These are phyloP conservation scores for Papilio elwesi DNA, from an alignment of 2,888 invertebrate species.

Conservation along the genomic window DNA sequence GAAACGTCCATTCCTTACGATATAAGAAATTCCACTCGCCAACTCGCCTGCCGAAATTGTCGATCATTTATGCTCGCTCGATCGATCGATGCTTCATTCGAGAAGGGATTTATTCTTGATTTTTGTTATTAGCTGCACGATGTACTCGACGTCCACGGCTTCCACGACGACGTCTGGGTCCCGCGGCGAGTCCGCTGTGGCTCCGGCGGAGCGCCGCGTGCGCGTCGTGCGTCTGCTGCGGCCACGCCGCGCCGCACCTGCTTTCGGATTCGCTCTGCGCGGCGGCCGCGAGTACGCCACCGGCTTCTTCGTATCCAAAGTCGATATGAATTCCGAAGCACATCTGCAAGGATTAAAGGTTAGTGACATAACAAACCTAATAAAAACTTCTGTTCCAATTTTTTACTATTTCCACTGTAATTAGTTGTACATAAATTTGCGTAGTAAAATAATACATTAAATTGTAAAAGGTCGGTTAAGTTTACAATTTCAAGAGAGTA, in stretches of 20 bases:
- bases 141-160: constrained; percentile 70
- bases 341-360: constrained; percentile 94
- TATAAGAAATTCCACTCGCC: too few species aligned
- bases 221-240: constrained; percentile 75
- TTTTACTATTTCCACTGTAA: too few species aligned
- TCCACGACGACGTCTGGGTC: constrained; percentile 73
- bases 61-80: too few species aligned
- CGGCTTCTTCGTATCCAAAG: constrained; percentile 95
- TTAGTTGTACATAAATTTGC: too few species aligned
- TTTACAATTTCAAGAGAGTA: background rate
- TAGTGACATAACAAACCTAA: constrained; percentile 54
- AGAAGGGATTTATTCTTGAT: background rate
- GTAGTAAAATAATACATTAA: too few species aligned
- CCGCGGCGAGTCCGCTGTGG: constrained; percentile 52
- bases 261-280: constrained; percentile 92
- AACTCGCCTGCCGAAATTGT: too few species aligned
- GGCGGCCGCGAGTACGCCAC: constrained; percentile 96
- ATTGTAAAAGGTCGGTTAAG: too few species aligned
- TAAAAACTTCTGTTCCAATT: background rate
- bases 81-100: too few species aligned
- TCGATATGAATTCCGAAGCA: constrained; percentile 94
- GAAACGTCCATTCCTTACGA: too few species aligned
- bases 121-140: constrained; percentile 51
- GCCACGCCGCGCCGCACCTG: constrained; percentile 80
- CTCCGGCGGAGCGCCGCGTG: constrained; percentile 65